A percentile compares a stretch with the other conserved stretches of the same genome.
Evolutionary conservation across 2,797 vertebrate genomes (phyloP).

Genomic region (Luscinia megarhynchos): DNA sequence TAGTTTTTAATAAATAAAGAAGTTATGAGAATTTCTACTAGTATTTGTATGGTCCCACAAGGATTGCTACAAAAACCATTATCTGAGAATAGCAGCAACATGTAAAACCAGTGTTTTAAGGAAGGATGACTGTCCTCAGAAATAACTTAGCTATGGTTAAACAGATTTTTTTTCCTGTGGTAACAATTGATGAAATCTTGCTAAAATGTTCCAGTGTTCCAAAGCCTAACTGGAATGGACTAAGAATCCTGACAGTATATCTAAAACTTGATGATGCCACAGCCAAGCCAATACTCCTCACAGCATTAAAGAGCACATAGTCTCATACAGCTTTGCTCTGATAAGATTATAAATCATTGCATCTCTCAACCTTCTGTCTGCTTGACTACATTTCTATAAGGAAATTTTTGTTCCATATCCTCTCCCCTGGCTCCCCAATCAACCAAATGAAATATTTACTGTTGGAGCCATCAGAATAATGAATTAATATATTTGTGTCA

Average conservation of each 20-base stretch:
- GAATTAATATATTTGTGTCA: background rate
- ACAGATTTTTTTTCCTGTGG: background rate
- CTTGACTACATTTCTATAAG: background rate
- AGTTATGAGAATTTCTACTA: background rate
- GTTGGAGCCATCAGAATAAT: background rate
- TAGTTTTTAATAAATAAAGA: background rate
- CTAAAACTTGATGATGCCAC: background rate
- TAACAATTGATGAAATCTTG: background rate
- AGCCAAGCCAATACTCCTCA: background rate
- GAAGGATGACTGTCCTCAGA: background rate
- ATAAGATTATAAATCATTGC: background rate
- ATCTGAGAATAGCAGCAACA: background rate
- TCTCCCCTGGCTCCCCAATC: fast-evolving
- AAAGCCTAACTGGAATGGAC: background rate
- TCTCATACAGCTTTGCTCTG: background rate
- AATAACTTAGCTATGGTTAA: conserved; percentile 12
- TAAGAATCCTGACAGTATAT: background rate
- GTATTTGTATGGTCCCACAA: background rate
- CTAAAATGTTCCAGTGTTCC: background rate
- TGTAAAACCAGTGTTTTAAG: background rate
- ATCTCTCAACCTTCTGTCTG: background rate
- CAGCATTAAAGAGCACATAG: background rate
- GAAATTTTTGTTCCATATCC: background rate
- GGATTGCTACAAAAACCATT: background rate
- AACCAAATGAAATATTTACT: background rate